These are phyloP conservation scores for Catharus minimus DNA, from an alignment of 2,113 vertebrate species.

Conservation along the genomic window DNA sequence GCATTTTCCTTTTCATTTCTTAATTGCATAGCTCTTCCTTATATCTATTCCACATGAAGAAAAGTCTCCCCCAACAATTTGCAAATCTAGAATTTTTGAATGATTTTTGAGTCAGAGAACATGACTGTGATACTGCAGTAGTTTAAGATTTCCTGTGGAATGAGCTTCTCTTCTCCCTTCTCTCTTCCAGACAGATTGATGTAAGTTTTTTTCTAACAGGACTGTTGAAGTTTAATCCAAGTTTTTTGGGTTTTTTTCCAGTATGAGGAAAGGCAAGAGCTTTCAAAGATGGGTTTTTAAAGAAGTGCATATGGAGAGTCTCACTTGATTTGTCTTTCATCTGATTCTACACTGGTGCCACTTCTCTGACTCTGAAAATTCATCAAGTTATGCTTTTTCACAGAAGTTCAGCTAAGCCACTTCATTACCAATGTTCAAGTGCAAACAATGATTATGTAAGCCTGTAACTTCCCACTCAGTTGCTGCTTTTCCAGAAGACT, in stretches of 20 bases:
- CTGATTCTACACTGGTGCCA: not conserved
- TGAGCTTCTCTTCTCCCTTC: not conserved
- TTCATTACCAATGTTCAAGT: not conserved
- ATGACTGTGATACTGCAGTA: not conserved
- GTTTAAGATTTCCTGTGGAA: not conserved
- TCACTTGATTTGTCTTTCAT: not conserved
- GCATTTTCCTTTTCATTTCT: not conserved
- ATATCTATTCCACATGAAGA: not conserved
- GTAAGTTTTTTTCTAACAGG: not conserved
- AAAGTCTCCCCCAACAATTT: not conserved
- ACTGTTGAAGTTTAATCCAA: not conserved
- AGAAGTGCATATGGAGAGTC: not conserved
- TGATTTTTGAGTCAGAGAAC: not conserved
- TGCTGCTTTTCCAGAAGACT: not conserved
- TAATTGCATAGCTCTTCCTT: not conserved
- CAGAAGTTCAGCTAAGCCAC: not conserved
- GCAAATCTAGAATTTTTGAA: not conserved
- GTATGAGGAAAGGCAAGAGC: not conserved
- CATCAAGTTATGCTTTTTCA: not conserved
- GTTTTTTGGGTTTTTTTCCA: not conserved
- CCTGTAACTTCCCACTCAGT: not conserved
- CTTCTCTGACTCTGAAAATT: not conserved
- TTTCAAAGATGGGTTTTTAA: not conserved
- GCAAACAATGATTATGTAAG: not conserved
- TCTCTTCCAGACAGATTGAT: not conserved